Evolutionary conservation across 92 coral and sea anemone species (phyloP).

Genomic region (Pocillopora grandis): DNA sequence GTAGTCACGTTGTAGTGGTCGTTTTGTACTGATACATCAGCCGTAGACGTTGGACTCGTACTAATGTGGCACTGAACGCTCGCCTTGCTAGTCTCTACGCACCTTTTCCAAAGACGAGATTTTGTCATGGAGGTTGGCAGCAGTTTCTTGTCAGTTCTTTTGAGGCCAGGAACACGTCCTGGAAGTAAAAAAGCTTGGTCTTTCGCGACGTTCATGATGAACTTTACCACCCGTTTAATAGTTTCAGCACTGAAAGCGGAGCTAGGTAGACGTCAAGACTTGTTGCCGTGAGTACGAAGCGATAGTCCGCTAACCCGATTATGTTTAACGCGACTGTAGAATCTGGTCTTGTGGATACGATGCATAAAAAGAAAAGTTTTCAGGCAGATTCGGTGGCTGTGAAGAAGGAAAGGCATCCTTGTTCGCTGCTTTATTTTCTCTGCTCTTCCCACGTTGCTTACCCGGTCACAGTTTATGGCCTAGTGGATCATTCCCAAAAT

Average conservation of each 20-base stretch:
- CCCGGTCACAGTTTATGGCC: slow-evolving; percentile 42
- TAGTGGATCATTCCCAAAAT: slow-evolving; percentile 50
- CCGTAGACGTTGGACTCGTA: background rate
- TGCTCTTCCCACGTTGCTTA: slow-evolving; percentile 44
- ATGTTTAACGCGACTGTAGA: slow-evolving; percentile 50
- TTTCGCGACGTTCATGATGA: slow-evolving; percentile 44
- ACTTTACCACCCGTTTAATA: slow-evolving; percentile 42
- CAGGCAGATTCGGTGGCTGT: slow-evolving; percentile 44
- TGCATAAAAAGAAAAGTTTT: slow-evolving; percentile 60
- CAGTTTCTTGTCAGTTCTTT: slow-evolving; percentile 46
- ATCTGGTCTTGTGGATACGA: slow-evolving; percentile 43
- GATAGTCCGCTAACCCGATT: slow-evolving; percentile 42
- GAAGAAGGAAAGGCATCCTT: slow-evolving; percentile 41
- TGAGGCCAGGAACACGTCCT: slow-evolving; percentile 63
- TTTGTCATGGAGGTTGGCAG: slow-evolving; percentile 55
- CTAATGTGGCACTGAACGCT: slow-evolving; percentile 21
- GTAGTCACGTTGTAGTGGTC: slow-evolving; percentile 28
- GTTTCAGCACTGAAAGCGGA: slow-evolving; percentile 39
- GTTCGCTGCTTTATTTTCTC: slow-evolving; percentile 43
- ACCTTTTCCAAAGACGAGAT: slow-evolving; percentile 27
- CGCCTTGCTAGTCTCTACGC: slow-evolving; percentile 9
- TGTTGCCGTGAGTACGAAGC: slow-evolving; percentile 43
- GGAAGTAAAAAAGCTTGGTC: slow-evolving; percentile 60
- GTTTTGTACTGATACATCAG: slow-evolving; percentile 38
- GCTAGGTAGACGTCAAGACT: slow-evolving; percentile 49